A percentile compares a stretch with the other conserved stretches of the same genome.
phyloP scores from a whole-genome alignment of 2,888 invertebrate genomes.

The Dryomyza anilis region DNA sequence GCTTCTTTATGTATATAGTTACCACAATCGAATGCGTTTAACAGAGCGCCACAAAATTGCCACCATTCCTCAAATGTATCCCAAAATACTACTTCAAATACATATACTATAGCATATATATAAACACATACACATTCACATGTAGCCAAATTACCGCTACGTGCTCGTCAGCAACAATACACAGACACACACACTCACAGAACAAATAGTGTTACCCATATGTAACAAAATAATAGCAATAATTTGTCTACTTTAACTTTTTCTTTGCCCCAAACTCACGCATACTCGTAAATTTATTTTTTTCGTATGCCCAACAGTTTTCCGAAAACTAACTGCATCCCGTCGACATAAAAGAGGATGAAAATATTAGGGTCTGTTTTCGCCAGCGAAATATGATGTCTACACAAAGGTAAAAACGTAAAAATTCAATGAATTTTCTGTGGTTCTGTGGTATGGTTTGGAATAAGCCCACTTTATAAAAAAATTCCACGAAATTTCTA shows the following conservation, averaged over 20 bases:
- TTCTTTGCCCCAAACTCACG: not conserved
- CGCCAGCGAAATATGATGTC: not conserved
- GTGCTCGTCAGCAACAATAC: not conserved
- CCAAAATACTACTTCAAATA: not conserved
- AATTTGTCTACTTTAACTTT: slow-evolving; percentile 7
- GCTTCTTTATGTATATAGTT: no score
- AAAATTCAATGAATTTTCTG: slow-evolving; percentile 13
- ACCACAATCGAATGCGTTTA: not conserved
- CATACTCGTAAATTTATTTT: slow-evolving; percentile 7
- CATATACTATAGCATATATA: not conserved
- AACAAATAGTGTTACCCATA: no score
- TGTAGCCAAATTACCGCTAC: not conserved
- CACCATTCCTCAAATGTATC: not conserved
- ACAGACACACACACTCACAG: not conserved
- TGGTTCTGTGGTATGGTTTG: not conserved
- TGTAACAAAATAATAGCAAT: slow-evolving; percentile 9
- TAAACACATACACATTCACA: not conserved
- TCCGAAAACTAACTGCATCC: not conserved
- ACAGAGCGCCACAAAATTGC: not conserved
- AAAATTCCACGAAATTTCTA: no score
- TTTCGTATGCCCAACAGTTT: slow-evolving; percentile 10
- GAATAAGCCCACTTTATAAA: no score
- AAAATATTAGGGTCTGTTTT: not conserved
- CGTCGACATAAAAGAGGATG: not conserved
- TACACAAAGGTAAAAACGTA: not conserved